Conservation (phyloP, 2,113 vertebrate species). For the Hydrochoerus hydrochaeris region DNA sequence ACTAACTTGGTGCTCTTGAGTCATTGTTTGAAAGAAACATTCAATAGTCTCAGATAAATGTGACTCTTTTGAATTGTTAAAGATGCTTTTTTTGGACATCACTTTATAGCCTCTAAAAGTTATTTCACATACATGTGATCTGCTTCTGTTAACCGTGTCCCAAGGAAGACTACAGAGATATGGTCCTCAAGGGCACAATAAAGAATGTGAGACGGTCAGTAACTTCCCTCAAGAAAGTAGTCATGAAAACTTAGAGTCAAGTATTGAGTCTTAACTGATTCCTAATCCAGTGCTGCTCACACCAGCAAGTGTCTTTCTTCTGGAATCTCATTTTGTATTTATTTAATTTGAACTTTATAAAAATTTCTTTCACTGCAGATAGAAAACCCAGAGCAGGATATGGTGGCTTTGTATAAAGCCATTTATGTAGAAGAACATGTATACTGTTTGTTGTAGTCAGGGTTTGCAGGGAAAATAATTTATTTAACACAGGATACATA, state of each 20-base stretch:
- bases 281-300: neutral
- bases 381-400: neutral
- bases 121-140: neutral
- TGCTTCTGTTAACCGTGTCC: neutral
- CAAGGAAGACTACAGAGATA: neutral
- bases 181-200: neutral
- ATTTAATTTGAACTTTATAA: neutral
- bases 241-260: neutral
- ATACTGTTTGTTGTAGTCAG: neutral
- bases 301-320: conserved; percentile 8
- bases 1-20: neutral
- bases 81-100: neutral
- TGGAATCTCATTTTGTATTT: neutral
- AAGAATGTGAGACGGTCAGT: neutral
- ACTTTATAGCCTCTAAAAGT: neutral
- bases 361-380: neutral
- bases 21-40: conserved; percentile 23
- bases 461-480: no score
- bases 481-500: no score
- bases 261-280: neutral
- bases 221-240: neutral
- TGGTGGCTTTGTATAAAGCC: neutral
- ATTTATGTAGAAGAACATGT: neutral
- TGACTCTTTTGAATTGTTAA: conserved; percentile 40
- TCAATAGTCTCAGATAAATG: neutral